Base-by-base conservation (phyloP, 2,797 vertebrate genomes). In the Tadarida brasiliensis region DNA sequence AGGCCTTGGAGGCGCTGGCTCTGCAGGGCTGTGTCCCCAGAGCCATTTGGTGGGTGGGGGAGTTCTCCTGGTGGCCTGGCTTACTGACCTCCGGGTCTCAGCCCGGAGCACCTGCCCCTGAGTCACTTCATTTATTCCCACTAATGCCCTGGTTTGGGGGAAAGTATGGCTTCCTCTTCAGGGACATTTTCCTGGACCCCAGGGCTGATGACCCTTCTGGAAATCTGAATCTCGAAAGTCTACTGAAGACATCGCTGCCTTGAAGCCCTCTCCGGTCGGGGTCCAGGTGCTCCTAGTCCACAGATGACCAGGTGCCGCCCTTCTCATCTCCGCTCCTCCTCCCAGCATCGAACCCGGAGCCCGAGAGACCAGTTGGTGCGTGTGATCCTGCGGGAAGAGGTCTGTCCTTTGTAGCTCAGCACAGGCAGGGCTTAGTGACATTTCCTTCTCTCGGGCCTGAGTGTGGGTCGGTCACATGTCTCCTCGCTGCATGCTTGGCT, bases 1-100 rank as follows among this genome's bases (percentile, higher is more conserved):
- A 19, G 73, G 78, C 82, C 71, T 8, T 0, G 90, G 96, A 90
- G 76, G 83, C 70, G 61, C 82, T 59, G 35, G 70, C 74, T 90
- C 82, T 86, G 68, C 54, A 51, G 95, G 51, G 84, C 51, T 39
- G 54, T 17, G 73, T 39, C 80, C 76, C 35, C 78, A 33, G 91
- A 54, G 63, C 33, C 1, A 0, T 20, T 3, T 7, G 49, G 47
- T 56, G 56, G 65, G 59, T 7, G 26, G 5, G 35, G 5, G 70
- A 44, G 61, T 33, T 30, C 28, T 91, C 30, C 14, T 4, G 3
- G 26, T 8, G 82, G 20, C 39, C 28, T 77, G 61, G 49, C n/a
- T 90, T 47, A 3, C 35, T 74, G 74, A 80, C 28, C 54, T 59
- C 17, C 11, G 30, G 68, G 24, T 8, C 77, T 92, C 1, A 5